Evolutionary conservation across 2,113 vertebrate species (phyloP), one percentile per base, ranked within the genome.

Genomic region (Grallaria varia): DNA sequence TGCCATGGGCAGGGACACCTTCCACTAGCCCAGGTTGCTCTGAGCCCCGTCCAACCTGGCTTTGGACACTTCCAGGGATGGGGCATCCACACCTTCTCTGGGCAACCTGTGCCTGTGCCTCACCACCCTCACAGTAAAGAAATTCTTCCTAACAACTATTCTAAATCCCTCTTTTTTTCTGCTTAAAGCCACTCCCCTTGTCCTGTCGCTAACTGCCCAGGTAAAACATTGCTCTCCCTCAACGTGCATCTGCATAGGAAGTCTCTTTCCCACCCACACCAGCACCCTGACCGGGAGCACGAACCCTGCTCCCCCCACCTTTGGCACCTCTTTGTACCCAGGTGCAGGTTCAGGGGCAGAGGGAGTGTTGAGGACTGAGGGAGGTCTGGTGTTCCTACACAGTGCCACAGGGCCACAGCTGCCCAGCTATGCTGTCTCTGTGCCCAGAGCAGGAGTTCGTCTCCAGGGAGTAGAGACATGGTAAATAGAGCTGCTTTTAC

Each of bases 351-450:
- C 64, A 64, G 81, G 13, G 12, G 30, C 7, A 71, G 49, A 44
- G 7, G 31, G 15, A 58, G 23, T 3, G 8, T 4, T n/a, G 35
- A 44, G 35, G 14, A n/a, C 7, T 0, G 2, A 42, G 30, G 13
- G 24, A 77, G 23, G 8, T 62, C 47, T 18, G 4, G 13, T 62
- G 25, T 2, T 14, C 37, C 45, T 45, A 25, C 33, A 31, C 20
- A 39, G 15, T 24, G 30, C 22, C 63, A 37, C 7, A 3, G 7
- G 20, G 22, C 76, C 52, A 72, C 25, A 42, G 53, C 14, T 66
- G 33, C n/a, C 23, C 25, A 30, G 14, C 22, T 84, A 10, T 56
- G 12, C 44, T 42, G 16, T 39, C 30, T 68, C 30, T 28, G 8
- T 40, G 56, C 45, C 25, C 40, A 40, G 9, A 23, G 20, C 7